Conservation (phyloP, 2,113 vertebrate species). For the Hydrolagus affinis region DNA sequence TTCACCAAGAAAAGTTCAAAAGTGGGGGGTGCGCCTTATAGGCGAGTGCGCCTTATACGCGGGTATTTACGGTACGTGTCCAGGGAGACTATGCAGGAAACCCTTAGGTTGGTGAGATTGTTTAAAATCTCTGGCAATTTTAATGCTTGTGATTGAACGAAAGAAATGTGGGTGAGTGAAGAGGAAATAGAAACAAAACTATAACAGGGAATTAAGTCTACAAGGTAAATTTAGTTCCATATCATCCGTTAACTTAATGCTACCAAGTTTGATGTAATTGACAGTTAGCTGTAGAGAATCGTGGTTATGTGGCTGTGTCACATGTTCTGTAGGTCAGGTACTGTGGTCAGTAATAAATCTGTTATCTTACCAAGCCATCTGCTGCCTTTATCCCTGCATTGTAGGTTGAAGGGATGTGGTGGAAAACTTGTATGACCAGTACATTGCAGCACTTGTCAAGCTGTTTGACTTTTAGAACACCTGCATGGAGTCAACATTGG, state of each 20-base stretch:
- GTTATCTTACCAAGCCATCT: conserved; percentile 39
- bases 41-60: too few relatives aligned
- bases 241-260: conserved; percentile 44
- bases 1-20: too few relatives aligned
- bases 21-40: too few relatives aligned
- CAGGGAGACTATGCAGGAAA: too few relatives aligned
- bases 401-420: conserved; percentile 41
- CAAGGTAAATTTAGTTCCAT: conserved; percentile 48
- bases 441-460: neutral
- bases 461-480: conserved; percentile 43
- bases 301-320: conserved; percentile 49
- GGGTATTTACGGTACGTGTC: too few relatives aligned
- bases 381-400: conserved; percentile 35
- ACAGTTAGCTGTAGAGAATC: conserved; percentile 50
- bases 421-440: conserved; percentile 33
- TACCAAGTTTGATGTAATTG: conserved; percentile 40
- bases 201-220: conserved; percentile 36
- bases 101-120: too few relatives aligned
- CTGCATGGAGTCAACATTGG: conserved; percentile 37
- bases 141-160: neutral
- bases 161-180: neutral
- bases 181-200: conserved; percentile 15
- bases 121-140: neutral
- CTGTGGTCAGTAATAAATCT: conserved; percentile 41
- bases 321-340: conserved; percentile 41